Percentiles rank a stretch among this genome's conserved stretches.
phyloP scores from a whole-genome alignment of 1,140 invertebrate species.

The Laupala kohalensis region DNA sequence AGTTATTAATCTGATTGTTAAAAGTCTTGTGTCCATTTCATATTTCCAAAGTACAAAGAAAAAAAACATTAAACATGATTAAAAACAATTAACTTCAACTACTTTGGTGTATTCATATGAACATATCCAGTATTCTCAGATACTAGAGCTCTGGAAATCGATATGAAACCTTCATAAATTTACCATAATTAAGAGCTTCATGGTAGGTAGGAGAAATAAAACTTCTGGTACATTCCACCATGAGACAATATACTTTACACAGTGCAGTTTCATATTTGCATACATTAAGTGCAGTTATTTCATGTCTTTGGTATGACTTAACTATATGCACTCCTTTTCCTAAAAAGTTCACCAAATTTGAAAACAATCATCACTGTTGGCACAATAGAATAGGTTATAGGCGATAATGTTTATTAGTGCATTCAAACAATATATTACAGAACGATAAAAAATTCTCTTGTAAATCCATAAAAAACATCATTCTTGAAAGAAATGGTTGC shows the following conservation, averaged over 20 bases:
- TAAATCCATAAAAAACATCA: not conserved
- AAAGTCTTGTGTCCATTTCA: constrained; percentile 2
- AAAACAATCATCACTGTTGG: not conserved
- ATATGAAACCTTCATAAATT: constrained; percentile 14
- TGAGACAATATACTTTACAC: not conserved
- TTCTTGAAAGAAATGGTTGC: not conserved
- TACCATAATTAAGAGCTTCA: not conserved
- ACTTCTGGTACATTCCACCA: not conserved
- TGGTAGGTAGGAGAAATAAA: no score
- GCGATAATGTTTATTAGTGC: not conserved
- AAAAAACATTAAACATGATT: constrained; percentile 5
- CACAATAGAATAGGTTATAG: constrained; percentile 1
- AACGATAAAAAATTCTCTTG: not conserved
- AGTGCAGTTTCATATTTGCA: not conserved
- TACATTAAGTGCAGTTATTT: not conserved
- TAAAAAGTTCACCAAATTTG: not conserved
- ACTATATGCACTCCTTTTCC: not conserved
- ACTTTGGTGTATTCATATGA: constrained; percentile 10
- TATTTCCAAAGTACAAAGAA: not conserved
- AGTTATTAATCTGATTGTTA: constrained; percentile 8
- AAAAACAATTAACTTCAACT: constrained; percentile 1
- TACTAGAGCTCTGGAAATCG: constrained; percentile 11
- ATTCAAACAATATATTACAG: not conserved
- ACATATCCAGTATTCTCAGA: not conserved
- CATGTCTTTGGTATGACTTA: not conserved